phyloP scores from a whole-genome alignment of 2,797 vertebrate genomes.

The Pantherophis vulpinus region DNA sequence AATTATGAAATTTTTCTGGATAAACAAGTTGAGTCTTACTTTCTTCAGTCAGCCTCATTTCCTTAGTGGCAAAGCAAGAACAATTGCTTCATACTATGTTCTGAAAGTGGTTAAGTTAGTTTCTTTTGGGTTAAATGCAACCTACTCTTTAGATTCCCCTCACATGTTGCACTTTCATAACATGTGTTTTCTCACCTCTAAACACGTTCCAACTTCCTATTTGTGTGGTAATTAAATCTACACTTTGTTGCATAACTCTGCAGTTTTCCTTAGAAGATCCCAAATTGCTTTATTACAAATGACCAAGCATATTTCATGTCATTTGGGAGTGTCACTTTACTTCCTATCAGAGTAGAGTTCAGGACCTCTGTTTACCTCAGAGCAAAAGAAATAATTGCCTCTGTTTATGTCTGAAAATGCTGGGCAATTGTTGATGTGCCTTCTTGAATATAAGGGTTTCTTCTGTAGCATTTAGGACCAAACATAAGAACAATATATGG shows the following conservation, averaged over 20 bases:
- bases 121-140: neutral
- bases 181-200: neutral
- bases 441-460: neutral
- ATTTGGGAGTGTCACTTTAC: neutral
- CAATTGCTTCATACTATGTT: neutral
- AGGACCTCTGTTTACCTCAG: neutral
- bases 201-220: neutral
- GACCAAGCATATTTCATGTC: constrained; percentile 2
- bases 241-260: neutral
- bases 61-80: neutral
- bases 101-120: neutral
- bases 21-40: neutral
- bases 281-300: constrained; percentile 13
- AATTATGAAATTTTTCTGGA: neutral
- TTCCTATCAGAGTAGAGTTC: neutral
- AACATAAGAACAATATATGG: neutral
- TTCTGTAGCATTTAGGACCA: neutral
- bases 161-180: neutral
- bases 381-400: neutral
- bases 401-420: neutral
- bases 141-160: neutral
- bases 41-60: neutral
- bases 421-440: neutral
- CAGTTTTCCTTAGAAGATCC: constrained; percentile 20
- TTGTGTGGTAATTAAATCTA: neutral